Evolutionary conservation across 2,888 invertebrate species (phyloP), one percentile per base, ranked within the genome.

Genomic region (Congeria kusceri): DNA sequence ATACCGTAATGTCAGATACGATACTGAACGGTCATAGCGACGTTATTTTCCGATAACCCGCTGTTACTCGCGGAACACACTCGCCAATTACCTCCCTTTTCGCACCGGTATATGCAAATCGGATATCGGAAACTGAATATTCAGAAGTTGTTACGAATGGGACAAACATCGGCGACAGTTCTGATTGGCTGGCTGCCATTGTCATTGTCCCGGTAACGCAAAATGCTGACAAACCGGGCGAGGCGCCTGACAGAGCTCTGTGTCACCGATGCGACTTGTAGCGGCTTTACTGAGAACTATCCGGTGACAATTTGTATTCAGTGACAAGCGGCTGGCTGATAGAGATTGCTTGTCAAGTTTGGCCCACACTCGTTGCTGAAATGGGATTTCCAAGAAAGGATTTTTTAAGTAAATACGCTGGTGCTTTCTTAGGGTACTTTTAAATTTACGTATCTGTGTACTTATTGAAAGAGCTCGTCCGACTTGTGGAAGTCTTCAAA

Each of bases 341-440:
- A 64, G 57, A 70, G 76, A 73, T 76, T 57, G 66, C 73, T 77
- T 70, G 58, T 72, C 61, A 49, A 65, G 65, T 68, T 59, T 64
- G 69, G 79, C 74, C 79, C 77, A 66, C 39, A 39, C 9, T 39
- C 62, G 63, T 77, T 74, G 77, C 77, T 79, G 78, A 74, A 83
- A 79, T 74, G 79, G 75, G 79, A 79, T 83, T 79, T 83, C 78
- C 76, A 76, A 83, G 77, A 76, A 80, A 76, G 76, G 80, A 76
- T 76, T 80, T 80, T 71, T 57, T 56, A 28, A 44, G 68, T 75
- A 75, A 57, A 68, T 46, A 5, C 39, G 13, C 39, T 49, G 47
- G 46, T 59, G 66, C 39, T 39, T 39, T 39, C 3, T 39, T 39
- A 39, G 3, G 11, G 39, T 39, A 39, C 15, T 13, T 11, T 39